Conservation (phyloP, 1,140 invertebrate genomes). For the Liolophura sinensis region DNA sequence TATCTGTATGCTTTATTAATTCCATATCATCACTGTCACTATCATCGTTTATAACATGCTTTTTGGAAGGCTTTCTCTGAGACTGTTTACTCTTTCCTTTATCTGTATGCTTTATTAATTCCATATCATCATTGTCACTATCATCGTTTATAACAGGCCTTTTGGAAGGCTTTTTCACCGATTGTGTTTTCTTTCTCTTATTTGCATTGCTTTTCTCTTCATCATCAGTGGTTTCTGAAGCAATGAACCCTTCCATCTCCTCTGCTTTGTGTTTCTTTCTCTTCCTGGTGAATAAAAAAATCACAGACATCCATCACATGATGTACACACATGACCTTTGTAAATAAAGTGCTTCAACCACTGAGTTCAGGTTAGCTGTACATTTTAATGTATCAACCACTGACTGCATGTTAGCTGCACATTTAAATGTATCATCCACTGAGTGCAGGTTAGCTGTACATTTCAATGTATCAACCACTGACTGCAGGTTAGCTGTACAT, state of each 20-base stretch:
- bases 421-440: no score
- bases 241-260: background rate
- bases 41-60: background rate
- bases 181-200: background rate
- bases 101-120: background rate
- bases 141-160: background rate
- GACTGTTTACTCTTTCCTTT: background rate
- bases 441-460: no score
- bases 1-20: background rate
- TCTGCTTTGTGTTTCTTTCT: constrained; percentile 3
- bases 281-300: background rate
- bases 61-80: background rate
- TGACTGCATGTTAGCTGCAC: no score
- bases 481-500: no score
- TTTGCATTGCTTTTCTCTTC: background rate
- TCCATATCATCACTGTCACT: background rate
- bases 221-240: background rate
- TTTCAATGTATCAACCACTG: no score
- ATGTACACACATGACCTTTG: no score
- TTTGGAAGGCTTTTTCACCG: constrained; percentile 1
- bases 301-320: no score
- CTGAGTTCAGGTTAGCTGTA: no score
- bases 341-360: no score
- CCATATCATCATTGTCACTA: constrained; percentile 3
- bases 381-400: no score